Evolutionary conservation across 2,113 vertebrate genomes (phyloP), one percentile per base, ranked within the genome.

Genomic region (Macquaria australasica): DNA sequence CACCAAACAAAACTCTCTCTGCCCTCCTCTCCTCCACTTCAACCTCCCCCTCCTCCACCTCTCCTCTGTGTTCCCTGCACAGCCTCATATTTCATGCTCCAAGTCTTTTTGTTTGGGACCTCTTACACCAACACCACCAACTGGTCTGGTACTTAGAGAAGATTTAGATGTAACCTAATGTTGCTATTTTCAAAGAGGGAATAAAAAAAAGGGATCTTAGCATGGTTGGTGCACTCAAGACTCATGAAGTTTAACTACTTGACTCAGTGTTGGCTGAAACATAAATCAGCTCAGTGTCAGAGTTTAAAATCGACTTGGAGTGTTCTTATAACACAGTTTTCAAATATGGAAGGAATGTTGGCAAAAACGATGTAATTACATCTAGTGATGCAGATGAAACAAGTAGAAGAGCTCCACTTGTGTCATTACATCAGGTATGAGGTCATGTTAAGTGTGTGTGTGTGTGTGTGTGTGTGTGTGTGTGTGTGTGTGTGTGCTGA

Each of bases 31-130:
- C n/a, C 63, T 43, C 55, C 70, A 3, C 41, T 56, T 34, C 70
- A 74, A 9, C 60, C 82, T 39, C 70, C 88, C 62, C 50, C 55
- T 56, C 68, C 66, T 70, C 66, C 64, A 59, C 78, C 68, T 78
- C 78, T 82, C 69, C 58, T 69, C 53, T 70, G 48, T 73, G 64
- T 78, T 89, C 72, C 70, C 77, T 45, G 51, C 82, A 63, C 86
- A 80, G 89, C 91, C 91, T 93, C 89, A 88, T 92, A 93, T 93
- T 93, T 93, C 90, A 92, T 86, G 88, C 84, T 86, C 75, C 41
- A 4, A 68, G 71, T 75, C 87, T 84, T 93, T 91, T 92, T 93
- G 87, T 91, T 84, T 79, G 70, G 77, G 73, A 79, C 71, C 64
- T 87, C 75, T 88, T 66, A 59, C 74, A 79, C 82, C 81, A 73